Base-by-base conservation (phyloP, 1,140 invertebrate species). In the Paraescarpia echinospica region DNA sequence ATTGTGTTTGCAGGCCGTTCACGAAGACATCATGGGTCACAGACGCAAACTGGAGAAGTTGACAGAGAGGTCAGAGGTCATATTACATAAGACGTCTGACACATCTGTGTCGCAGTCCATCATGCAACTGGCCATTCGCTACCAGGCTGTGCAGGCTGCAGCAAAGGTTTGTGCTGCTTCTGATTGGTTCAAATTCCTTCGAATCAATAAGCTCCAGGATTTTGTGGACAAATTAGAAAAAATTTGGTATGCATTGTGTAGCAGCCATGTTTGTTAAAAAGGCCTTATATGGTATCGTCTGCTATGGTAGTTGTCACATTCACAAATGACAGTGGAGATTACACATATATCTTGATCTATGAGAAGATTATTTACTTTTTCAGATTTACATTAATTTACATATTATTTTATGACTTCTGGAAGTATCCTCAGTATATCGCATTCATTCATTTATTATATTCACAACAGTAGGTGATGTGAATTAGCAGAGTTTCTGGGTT, bases 141-240 rank as follows among this genome's bases (percentile, higher is more conserved):
- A 99, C 95, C 98, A 99, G 96, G 97, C 98, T 94, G 97, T 99
- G 91, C 98, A 97, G 33, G 97, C 97, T 93, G 98, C 98, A 96
- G 97, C 99, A 12, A 99, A 99, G 96, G 97, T 97, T 94, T 91
- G 91, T 91, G 35, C 35, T 92, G 59, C 59, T 77, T 77, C 18
- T 77, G 59, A 77, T 91, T 93, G 33, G n/a, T 90, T 35, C 14
- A 33, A 35, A 22, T 33, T 90, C 4, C 14, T 6, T 41, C 12
- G 41, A 12, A 41, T 41, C 41, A 6, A 6, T 41, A 41, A 41
- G 12, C 12, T 12, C 41, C 4, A 41, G 12, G 4, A 41, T 41
- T 41, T 41, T 41, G 12, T 41, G 41, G 41, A 41, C 41, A 41
- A 41, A 41, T 41, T 41, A 12, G 4, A 6, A 41, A 41, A 41